Conservation (phyloP, 2,888 invertebrate genomes). For the Lepidocyrtoides sp. region DNA sequence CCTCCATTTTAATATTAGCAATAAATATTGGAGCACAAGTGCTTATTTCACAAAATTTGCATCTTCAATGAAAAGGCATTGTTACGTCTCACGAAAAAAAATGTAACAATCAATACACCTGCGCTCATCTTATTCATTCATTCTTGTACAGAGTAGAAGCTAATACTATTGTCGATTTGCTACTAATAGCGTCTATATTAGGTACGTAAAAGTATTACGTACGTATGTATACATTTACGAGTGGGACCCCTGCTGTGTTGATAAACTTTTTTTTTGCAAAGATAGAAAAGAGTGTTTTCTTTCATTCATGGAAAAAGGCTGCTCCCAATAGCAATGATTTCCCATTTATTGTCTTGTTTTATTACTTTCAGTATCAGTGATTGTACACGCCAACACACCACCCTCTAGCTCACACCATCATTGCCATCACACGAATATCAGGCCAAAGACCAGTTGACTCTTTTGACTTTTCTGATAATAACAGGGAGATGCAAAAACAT, state of each 20-base stretch:
- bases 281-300: not conserved
- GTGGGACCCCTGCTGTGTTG: too few species aligned
- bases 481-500: not conserved
- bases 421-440: not conserved
- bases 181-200: too few species aligned
- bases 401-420: not conserved
- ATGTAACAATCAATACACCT: constrained; percentile 2
- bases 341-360: constrained; percentile 11
- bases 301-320: constrained; percentile 48
- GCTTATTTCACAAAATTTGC: not conserved
- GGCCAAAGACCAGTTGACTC: constrained; percentile 28
- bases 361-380: not conserved
- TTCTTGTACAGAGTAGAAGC: not conserved
- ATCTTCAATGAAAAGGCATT: not conserved
- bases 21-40: constrained; percentile 11
- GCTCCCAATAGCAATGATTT: not conserved
- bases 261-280: not conserved
- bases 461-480: not conserved
- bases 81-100: not conserved
- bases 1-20: not conserved
- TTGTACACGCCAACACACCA: not conserved
- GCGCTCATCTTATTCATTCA: too few species aligned
- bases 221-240: too few species aligned
- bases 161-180: not conserved
- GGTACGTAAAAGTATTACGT: too few species aligned